Percentiles rank a stretch among this genome's conserved stretches.
These are phyloP conservation scores for Antrozous pallidus DNA, from an alignment of 2,797 vertebrate genomes.

Conservation along the genomic window DNA sequence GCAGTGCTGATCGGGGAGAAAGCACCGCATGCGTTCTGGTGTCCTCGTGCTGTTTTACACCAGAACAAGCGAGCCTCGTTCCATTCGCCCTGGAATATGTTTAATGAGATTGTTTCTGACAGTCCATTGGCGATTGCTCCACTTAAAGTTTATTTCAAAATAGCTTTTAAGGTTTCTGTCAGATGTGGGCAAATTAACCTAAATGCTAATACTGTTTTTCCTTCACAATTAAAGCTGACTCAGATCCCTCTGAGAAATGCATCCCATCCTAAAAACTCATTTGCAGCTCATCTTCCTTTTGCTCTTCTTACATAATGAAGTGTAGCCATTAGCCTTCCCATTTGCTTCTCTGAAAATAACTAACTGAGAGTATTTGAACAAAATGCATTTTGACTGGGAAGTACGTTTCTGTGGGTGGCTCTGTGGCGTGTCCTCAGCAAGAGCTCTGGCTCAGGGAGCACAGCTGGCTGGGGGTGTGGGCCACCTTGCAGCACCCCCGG, in stretches of 20 bases:
- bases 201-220: neutral
- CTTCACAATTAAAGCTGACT: conserved; percentile 53
- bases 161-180: neutral
- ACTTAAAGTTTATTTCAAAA: conserved; percentile 36
- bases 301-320: conserved; percentile 39
- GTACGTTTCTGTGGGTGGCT: neutral
- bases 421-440: neutral
- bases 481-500: neutral
- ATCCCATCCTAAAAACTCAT: neutral
- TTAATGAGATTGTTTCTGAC: conserved; percentile 58
- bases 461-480: neutral
- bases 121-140: neutral
- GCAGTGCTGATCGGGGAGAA: neutral
- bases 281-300: conserved; percentile 38
- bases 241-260: conserved; percentile 3
- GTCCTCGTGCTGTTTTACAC: conserved; percentile 28
- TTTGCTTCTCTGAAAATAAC: conserved; percentile 28
- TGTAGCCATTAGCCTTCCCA: neutral
- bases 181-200: conserved; percentile 36
- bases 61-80: neutral
- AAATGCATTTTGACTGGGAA: neutral
- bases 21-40: neutral
- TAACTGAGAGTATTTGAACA: neutral
- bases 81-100: neutral
- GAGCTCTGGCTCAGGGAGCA: neutral